These are phyloP conservation scores for Escarpia spicata DNA, from an alignment of 2,888 invertebrate species.

Conservation along the genomic window DNA sequence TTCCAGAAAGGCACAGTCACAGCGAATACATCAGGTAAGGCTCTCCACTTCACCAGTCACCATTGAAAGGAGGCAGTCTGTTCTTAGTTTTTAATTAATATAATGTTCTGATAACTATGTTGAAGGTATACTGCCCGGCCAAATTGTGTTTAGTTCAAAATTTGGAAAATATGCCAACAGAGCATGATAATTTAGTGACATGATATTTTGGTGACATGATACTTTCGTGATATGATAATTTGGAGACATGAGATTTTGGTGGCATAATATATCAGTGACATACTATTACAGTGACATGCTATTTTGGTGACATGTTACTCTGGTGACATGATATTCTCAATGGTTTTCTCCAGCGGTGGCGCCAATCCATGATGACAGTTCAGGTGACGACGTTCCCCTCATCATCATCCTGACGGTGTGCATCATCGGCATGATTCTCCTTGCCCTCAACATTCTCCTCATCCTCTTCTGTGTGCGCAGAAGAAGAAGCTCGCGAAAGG, in stretches of 20 bases:
- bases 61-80: not conserved
- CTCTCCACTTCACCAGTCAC: not conserved
- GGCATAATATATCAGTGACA: too few species aligned
- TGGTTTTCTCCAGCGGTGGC: not conserved
- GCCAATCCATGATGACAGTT: conserved; percentile 6
- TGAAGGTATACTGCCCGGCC: too few species aligned
- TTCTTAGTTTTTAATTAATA: too few species aligned
- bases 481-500: conserved; percentile 51
- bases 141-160: too few species aligned
- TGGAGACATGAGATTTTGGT: too few species aligned
- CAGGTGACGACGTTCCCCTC: conserved; percentile 74
- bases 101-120: too few species aligned
- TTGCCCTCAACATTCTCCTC: conserved; percentile 86
- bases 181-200: too few species aligned
- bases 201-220: too few species aligned
- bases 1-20: conserved; percentile 84
- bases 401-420: conserved; percentile 86
- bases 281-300: too few species aligned
- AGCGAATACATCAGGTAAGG: conserved; percentile 88
- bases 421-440: conserved; percentile 84
- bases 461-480: conserved; percentile 89
- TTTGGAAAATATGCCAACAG: too few species aligned
- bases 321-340: not conserved
- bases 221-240: too few species aligned
- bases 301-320: not conserved